These are phyloP conservation scores for Drosophila kanapiae DNA, from an alignment of 1,140 invertebrate genomes.

Conservation along the genomic window DNA sequence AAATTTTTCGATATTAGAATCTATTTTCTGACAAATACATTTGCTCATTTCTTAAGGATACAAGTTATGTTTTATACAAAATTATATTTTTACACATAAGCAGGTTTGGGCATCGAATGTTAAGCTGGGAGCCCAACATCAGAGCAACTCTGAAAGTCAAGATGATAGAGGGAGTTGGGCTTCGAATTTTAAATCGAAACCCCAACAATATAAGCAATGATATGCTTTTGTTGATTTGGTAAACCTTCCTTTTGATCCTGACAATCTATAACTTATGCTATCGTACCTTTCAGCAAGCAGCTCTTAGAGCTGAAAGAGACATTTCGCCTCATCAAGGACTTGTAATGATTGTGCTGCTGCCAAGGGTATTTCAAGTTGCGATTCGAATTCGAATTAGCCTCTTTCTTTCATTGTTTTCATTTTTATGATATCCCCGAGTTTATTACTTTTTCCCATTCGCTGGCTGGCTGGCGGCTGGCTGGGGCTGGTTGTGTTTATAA, in stretches of 20 bases:
- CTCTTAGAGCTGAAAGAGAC: not conserved
- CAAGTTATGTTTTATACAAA: not conserved
- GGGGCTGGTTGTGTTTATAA: slow-evolving; percentile 44
- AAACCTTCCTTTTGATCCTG: not conserved
- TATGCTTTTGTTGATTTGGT: too few species aligned
- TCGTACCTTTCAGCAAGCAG: not conserved
- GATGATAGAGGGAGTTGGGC: too few species aligned
- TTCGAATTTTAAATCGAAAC: too few species aligned
- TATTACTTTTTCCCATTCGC: slow-evolving; percentile 35
- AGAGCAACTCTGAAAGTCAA: too few species aligned
- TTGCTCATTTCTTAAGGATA: not conserved
- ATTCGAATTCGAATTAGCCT: slow-evolving; percentile 5
- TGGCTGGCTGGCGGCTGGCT: slow-evolving; percentile 12
- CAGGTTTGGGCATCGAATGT: not conserved
- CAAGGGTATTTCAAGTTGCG: slow-evolving; percentile 25
- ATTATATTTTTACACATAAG: not conserved
- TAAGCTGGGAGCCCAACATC: not conserved
- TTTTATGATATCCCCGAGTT: slow-evolving; percentile 50
- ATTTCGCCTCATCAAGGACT: not conserved
- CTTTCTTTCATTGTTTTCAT: slow-evolving; percentile 25
- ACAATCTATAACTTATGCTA: too few species aligned
- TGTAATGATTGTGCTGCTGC: not conserved
- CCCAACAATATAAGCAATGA: too few species aligned
- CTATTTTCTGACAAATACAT: too few species aligned
- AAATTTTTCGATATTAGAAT: too few species aligned